phyloP scores from a whole-genome alignment of 2,797 vertebrate species.

The Propithecus perrieri region DNA sequence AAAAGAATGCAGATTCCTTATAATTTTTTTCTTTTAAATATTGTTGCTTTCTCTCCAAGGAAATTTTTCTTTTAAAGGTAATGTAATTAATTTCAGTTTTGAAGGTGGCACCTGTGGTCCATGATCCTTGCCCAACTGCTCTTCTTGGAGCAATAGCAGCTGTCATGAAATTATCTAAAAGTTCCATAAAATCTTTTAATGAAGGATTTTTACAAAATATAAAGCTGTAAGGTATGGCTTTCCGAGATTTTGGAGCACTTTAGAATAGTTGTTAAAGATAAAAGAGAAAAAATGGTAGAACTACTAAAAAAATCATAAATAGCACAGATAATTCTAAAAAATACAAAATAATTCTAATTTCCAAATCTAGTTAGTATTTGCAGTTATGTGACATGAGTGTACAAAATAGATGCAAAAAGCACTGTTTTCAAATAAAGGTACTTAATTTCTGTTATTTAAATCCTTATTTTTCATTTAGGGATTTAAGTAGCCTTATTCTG shows the following conservation, averaged over 20 bases:
- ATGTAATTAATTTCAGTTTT: constrained; percentile 42
- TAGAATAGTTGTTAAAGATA: not conserved
- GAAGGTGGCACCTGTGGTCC: not conserved
- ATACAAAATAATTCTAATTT: constrained; percentile 8
- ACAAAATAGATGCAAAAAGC: not conserved
- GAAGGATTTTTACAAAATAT: not conserved
- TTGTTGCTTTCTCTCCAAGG: not conserved
- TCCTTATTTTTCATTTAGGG: not conserved
- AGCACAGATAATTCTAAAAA: not conserved
- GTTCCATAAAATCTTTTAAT: not conserved
- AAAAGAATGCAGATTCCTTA: not conserved
- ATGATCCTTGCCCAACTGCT: not conserved
- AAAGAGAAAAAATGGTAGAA: constrained; percentile 5
- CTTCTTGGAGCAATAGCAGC: not conserved
- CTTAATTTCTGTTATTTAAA: constrained; percentile 39
- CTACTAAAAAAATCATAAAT: not conserved
- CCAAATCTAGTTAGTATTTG: not conserved
- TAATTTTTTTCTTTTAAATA: constrained; percentile 38
- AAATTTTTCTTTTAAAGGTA: constrained; percentile 28
- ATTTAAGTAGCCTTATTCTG: not conserved
- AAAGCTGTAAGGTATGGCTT: not conserved
- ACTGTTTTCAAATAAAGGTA: constrained; percentile 35
- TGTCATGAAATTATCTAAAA: constrained; percentile 11
- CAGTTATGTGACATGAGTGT: not conserved
- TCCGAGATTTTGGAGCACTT: not conserved